Conservation (phyloP, 2,888 invertebrate genomes). For the Fragum fragum region DNA sequence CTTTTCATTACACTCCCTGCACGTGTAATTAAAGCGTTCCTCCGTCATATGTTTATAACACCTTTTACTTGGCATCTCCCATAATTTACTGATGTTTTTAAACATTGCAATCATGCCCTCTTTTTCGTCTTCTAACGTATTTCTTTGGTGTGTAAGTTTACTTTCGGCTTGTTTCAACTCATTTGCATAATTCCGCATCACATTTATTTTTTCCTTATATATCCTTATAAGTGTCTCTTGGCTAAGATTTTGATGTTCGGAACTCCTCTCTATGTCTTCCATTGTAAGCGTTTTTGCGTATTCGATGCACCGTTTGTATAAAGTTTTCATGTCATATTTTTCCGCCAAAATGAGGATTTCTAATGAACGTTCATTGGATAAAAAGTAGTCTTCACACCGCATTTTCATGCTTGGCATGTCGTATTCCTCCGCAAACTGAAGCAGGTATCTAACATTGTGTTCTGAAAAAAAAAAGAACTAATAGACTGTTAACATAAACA, state of each 20-base stretch:
- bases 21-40: slow-evolving; percentile 70
- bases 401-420: slow-evolving; percentile 86
- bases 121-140: slow-evolving; percentile 67
- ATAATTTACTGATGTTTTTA: slow-evolving; percentile 66
- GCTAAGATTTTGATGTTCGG: slow-evolving; percentile 71
- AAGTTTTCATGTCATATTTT: slow-evolving; percentile 71
- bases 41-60: slow-evolving; percentile 73
- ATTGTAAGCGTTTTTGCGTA: slow-evolving; percentile 77
- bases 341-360: slow-evolving; percentile 82
- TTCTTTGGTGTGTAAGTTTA: slow-evolving; percentile 54
- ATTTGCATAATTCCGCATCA: slow-evolving; percentile 71
- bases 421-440: slow-evolving; percentile 87
- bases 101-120: slow-evolving; percentile 68
- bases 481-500: no score
- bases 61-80: slow-evolving; percentile 74
- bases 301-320: slow-evolving; percentile 77
- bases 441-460: slow-evolving; percentile 85
- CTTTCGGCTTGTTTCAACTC: slow-evolving; percentile 68
- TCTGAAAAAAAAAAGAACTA: slow-evolving; percentile 76
- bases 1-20: slow-evolving; percentile 75
- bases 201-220: slow-evolving; percentile 71
- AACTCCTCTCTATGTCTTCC: slow-evolving; percentile 78
- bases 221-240: slow-evolving; percentile 78
- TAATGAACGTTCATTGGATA: slow-evolving; percentile 75
- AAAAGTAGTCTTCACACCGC: slow-evolving; percentile 86